Evolutionary conservation across 1,140 invertebrate species (phyloP).

Genomic region (Chrysoperla carnea): DNA sequence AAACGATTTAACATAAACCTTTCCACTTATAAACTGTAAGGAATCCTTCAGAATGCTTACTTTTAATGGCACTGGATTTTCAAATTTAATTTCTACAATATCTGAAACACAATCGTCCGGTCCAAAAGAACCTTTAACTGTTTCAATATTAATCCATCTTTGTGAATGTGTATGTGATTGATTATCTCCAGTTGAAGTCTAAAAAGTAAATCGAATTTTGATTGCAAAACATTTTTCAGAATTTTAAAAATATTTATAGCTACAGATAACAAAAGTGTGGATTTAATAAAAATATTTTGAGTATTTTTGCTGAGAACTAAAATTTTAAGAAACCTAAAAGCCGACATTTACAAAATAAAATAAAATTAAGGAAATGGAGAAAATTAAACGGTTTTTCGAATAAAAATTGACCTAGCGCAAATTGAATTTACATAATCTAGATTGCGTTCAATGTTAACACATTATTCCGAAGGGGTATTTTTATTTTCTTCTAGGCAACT

Average conservation of each 20-base stretch:
- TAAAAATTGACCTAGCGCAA: too few relatives aligned
- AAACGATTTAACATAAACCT: slow-evolving; percentile 1
- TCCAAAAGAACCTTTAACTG: slow-evolving; percentile 50
- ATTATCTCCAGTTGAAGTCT: slow-evolving; percentile 14
- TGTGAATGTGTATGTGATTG: slow-evolving; percentile 34
- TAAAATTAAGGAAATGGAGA: too few relatives aligned
- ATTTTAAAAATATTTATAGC: background rate
- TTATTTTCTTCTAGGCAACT: too few relatives aligned
- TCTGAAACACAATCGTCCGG: slow-evolving; percentile 60
- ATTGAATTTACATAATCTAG: too few relatives aligned
- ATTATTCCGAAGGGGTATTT: too few relatives aligned
- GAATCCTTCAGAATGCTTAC: slow-evolving; percentile 21
- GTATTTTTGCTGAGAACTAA: too few relatives aligned
- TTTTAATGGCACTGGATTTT: slow-evolving; percentile 70
- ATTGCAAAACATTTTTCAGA: background rate
- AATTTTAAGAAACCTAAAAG: too few relatives aligned
- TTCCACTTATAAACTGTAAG: too few relatives aligned
- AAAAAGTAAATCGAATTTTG: slow-evolving; percentile 10
- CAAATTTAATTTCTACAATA: slow-evolving; percentile 81
- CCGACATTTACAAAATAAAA: too few relatives aligned
- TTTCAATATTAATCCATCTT: slow-evolving; percentile 58
- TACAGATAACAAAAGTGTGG: background rate
- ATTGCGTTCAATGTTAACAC: too few relatives aligned
- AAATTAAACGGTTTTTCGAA: too few relatives aligned
- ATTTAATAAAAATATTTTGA: too few relatives aligned